These are phyloP conservation scores for Drosophila saltans DNA, from an alignment of 1,140 invertebrate genomes.

Conservation along the genomic window DNA sequence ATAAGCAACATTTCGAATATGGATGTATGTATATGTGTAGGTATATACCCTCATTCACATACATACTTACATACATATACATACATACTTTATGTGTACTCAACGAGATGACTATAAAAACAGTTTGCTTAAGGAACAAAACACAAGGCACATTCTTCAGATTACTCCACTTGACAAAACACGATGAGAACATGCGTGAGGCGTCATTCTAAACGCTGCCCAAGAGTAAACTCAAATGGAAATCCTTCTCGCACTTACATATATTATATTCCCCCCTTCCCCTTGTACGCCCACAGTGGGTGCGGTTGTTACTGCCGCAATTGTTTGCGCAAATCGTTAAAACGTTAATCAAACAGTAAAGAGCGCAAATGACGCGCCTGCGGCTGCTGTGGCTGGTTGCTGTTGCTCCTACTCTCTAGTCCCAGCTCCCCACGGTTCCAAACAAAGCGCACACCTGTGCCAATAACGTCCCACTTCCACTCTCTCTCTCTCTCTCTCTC, in stretches of 20 bases:
- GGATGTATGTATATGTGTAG: no score
- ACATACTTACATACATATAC: no score
- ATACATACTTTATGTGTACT: neutral
- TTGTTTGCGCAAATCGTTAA: constrained; percentile 79
- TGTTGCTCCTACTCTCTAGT: neutral
- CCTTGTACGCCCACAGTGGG: neutral
- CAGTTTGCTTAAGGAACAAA: constrained; percentile 11
- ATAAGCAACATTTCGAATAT: no score
- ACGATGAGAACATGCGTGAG: neutral
- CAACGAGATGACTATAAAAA: neutral
- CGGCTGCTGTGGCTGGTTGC: constrained; percentile 12
- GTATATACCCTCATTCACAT: no score
- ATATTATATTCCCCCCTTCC: constrained; percentile 3
- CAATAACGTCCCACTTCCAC: neutral
- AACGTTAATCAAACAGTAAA: constrained; percentile 78
- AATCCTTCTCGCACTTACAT: constrained; percentile 34
- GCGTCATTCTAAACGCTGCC: constrained; percentile 16
- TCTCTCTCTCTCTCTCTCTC: constrained; percentile 18
- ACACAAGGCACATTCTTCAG: constrained; percentile 1
- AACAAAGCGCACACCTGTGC: constrained; percentile 52
- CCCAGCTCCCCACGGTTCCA: constrained; percentile 19
- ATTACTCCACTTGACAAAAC: constrained; percentile 10
- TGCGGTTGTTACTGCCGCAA: constrained; percentile 55
- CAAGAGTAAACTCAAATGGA: constrained; percentile 33
- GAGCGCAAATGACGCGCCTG: constrained; percentile 67